phyloP scores from a whole-genome alignment of 2,113 vertebrate species.

The Oreochromis aureus region DNA sequence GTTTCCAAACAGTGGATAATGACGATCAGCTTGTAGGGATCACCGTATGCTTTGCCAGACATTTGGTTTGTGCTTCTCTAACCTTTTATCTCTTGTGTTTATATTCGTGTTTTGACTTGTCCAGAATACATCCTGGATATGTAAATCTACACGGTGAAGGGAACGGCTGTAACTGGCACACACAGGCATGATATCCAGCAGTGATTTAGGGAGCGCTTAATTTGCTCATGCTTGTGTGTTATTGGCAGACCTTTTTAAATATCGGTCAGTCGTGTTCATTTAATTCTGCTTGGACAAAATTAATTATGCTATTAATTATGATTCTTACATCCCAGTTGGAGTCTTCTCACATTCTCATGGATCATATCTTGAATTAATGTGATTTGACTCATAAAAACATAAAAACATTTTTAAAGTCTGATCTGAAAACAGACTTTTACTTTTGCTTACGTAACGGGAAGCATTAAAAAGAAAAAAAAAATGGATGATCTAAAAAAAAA shows the following conservation, averaged over 20 bases:
- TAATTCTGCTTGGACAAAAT: neutral
- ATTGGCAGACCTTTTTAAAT: neutral
- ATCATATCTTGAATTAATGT: neutral
- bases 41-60: neutral
- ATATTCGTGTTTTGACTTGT: neutral
- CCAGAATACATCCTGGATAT: neutral
- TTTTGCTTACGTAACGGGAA: rapidly evolving
- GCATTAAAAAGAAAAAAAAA: neutral
- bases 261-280: neutral
- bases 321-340: neutral
- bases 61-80: neutral
- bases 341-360: neutral
- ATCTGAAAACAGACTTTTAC: neutral
- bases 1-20: neutral
- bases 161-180: neutral
- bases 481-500: rapidly evolving
- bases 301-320: neutral
- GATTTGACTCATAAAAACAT: neutral
- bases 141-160: neutral
- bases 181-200: neutral
- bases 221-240: neutral
- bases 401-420: rapidly evolving
- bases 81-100: neutral
- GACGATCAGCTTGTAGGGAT: neutral
- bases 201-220: neutral